Conservation (phyloP, 2,888 invertebrate genomes). For the Callyntrura sp. region DNA sequence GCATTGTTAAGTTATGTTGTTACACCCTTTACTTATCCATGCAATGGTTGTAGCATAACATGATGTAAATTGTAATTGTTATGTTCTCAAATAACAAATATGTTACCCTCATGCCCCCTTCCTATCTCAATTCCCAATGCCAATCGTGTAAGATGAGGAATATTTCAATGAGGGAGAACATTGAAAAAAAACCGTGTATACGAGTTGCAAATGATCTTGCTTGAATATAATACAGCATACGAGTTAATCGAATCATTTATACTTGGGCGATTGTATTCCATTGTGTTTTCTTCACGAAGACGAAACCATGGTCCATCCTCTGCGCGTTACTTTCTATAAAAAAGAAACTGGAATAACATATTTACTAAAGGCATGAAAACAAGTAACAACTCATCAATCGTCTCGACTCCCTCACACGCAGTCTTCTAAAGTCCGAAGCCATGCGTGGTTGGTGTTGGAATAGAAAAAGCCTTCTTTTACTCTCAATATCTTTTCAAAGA, state of each 20-base stretch:
- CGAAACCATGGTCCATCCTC: neutral
- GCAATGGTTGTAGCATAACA: conserved; percentile 1
- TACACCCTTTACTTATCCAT: neutral
- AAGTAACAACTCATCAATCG: neutral
- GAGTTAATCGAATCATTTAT: too few species aligned
- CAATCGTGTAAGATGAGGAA: too few species aligned
- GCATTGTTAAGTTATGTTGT: neutral
- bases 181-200: neutral
- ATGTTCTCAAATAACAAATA: conserved; percentile 12
- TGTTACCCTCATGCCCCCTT: neutral
- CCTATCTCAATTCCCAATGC: too few species aligned
- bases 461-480: conserved; percentile 12
- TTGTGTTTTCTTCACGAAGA: neutral
- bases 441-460: neutral
- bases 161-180: too few species aligned
- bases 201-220: neutral
- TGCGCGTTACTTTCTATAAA: too few species aligned
- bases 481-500: conserved; percentile 36
- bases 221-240: too few species aligned
- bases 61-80: conserved; percentile 32
- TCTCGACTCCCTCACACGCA: neutral
- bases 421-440: neutral
- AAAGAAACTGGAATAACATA: too few species aligned
- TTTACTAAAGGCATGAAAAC: neutral
- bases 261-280: too few species aligned